Evolutionary conservation across 2,113 vertebrate genomes (phyloP), one percentile per base, ranked within the genome.

Genomic region (Prolemur simus): DNA sequence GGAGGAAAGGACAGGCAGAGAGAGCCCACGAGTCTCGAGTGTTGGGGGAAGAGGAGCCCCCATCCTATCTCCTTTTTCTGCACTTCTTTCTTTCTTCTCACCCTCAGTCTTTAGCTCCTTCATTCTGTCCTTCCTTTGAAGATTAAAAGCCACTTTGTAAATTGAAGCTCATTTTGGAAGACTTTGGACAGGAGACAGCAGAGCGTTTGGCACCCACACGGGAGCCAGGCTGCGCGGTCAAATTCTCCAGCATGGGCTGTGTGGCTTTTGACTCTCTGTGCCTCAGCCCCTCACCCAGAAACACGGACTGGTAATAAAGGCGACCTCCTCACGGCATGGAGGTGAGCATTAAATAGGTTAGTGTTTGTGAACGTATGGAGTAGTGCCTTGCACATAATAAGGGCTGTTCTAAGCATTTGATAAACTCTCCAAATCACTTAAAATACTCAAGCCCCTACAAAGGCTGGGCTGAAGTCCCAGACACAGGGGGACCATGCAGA

Each of bases 131-230:
- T 12, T 81, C 63, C 10, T 25, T 42, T 29, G 66, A 86, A 77
- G 83, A 47, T 6, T 12, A 37, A 64, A 85, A 84, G 29, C 8
- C 49, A 6, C 39, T 45, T 60, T n/a, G 66, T 2, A 78, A 17
- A 42, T 8, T 6, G 34, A 89, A 91, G 14, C 14, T 34, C 8
- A 6, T 76, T 74, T 39, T 37, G 52, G 64, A 39, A 74, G 63
- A 7, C 6, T 37, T 58, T 74, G 54, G 66, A 60, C 32, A 37
- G 27, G 58, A 21, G 52, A 49, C 37, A 52, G n/a, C 34, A 32
- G 0, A 18, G 29, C 0, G 12, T 0, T 0, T 0, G 34, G 25
- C 20, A 9, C 23, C 1, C 0, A 52, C 1, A 0, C 37, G 7
- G 14, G 39, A 42, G 9, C 9, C 17, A 7, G 64, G 5, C n/a